Base-by-base conservation (phyloP, 2,888 invertebrate species). In the Caenorhabditis imperialis region DNA sequence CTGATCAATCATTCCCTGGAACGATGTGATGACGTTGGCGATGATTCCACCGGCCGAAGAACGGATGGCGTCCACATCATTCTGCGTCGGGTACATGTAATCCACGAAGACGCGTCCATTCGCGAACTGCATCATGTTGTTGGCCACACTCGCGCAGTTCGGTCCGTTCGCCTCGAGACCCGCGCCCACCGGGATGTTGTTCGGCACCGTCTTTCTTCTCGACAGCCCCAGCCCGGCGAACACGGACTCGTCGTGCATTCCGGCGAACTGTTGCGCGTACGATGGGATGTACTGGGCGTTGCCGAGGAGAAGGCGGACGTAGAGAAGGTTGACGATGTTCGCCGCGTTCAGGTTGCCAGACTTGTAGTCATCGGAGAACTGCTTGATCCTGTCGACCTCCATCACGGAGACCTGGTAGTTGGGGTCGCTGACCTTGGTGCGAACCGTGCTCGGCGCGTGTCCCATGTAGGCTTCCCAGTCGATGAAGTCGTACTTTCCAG, bases 101-200 rank as follows among this genome's bases (percentile, higher is more conserved):
- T 85, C 85, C 45, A 85, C 72, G 69, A 84, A 85, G 4, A 85
- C 79, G 38, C 85, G 75, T 54, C 84, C 85, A 37, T 82, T 84
- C 8, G 83, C 81, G 37, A 79, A 83, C 33, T 76, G 77, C 78
- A 84, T 74, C 55, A 77, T 48, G 35, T 62, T 57, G 38, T 77
- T 77, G 48, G 77, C 77, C 47, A 70, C 63, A 20, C 61, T 44
- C 2, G 75, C 75, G 35, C 75, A 75, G 6, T 23, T 20, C 18
- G 75, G 65, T 40, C 75, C 75, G 23, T 70, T 60, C 1, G 54
- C 2, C 2, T 30, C 42, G 20, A 30, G n/a, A 44, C 37, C 60
- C 16, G 5, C 38, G 16, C 44, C 44, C 12, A 47, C 47, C 7
- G 57, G 62, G 16, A 48, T 37, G n/a, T 63, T 25, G 22, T 75